Evolutionary conservation across 2,797 vertebrate genomes (phyloP), one percentile per base, ranked within the genome.

Genomic region (Manis javanica): DNA sequence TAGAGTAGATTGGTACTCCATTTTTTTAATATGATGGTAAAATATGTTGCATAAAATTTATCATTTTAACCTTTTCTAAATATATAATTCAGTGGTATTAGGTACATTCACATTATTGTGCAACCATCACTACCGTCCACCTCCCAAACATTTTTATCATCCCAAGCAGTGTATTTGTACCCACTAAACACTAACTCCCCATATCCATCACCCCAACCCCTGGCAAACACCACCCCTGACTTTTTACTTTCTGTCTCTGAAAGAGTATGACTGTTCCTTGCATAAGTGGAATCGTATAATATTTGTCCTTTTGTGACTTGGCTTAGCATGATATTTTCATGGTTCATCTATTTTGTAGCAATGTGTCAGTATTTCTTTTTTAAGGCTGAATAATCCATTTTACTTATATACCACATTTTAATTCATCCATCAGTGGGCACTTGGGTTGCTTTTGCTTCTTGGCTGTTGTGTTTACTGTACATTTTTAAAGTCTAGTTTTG

Each of bases 211-310:
- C 61, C 16, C 53, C 16, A 14, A 4, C 69, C 53, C 13, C 11
- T 13, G 34, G 42, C 7, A 11, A 5, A 7, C 57, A 29, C 34
- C 49, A 11, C 39, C 24, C 34, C 63, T 12, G 46, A 46, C 2
- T 86, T 26, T 12, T 34, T 53, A 1, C 71, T 85, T 24, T 81
- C 16, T 51, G 16, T 61, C 34, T 42, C 72, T 55, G 6, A 29
- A 0, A 2, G 26, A 51, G 31, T 34, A 2, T 46, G 84, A 31
- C 21, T 6, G 10, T 11, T 24, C 82, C n/a, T 59, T n/a, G 11
- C 1, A 2, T 2, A 31, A 15, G 57, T 1, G 63, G 49, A 57
- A 8, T 63, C 34, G 13, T 0, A 0, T 18, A 5, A 0, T 1
- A 2, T 71, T 68, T 66, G 81, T 34, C 51, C 39, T 71, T 77